These are phyloP conservation scores for Spheniscus mendiculus DNA, from an alignment of 2,113 vertebrate genomes.

Conservation along the genomic window DNA sequence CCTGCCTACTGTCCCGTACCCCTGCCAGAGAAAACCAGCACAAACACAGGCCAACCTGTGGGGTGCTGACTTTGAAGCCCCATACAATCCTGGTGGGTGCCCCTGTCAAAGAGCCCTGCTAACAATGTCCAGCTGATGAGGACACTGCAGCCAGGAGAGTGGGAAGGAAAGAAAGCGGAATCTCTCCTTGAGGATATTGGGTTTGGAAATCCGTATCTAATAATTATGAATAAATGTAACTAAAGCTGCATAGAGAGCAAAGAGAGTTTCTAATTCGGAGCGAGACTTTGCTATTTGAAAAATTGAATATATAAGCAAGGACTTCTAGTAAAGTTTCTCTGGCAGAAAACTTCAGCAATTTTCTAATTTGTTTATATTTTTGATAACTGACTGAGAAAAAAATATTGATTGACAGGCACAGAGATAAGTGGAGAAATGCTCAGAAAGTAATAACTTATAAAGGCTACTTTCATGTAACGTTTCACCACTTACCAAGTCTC, in stretches of 20 bases:
- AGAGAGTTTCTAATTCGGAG: background rate
- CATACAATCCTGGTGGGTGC: rapidly evolving
- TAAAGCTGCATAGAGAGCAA: background rate
- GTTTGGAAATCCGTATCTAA: background rate
- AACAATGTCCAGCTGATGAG: background rate
- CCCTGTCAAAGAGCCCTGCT: background rate
- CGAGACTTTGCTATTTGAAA: background rate
- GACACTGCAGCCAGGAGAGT: background rate
- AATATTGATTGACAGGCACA: background rate
- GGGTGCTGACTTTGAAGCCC: background rate
- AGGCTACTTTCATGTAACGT: background rate
- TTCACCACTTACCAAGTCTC: background rate
- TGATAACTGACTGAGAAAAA: conserved; percentile 1
- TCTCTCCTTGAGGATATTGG: background rate
- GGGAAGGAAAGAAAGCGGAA: background rate
- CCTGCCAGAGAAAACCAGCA: background rate
- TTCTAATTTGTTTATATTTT: conserved; percentile 7
- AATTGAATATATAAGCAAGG: background rate
- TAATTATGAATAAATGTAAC: background rate
- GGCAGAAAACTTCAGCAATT: background rate
- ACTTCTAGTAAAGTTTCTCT: background rate
- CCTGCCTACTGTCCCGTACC: rapidly evolving
- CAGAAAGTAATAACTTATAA: background rate
- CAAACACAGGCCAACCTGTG: rapidly evolving
- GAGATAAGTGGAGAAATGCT: background rate